Evolutionary conservation across 2,113 vertebrate species (phyloP), one percentile per base, ranked within the genome.

Genomic region (Gobius niger): DNA sequence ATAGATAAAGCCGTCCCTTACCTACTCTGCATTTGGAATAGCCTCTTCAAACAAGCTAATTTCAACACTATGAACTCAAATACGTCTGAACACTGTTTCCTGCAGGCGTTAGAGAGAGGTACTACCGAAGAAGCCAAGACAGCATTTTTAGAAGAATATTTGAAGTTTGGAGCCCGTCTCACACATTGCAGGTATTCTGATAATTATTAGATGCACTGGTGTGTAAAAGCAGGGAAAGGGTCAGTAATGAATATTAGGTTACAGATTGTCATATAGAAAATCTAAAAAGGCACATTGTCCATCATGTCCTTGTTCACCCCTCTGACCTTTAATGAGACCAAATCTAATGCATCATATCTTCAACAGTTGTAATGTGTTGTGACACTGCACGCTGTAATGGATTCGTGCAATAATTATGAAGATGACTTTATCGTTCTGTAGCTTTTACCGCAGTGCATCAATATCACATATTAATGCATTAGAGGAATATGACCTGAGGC

Each of bases 1-100:
- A 73, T 65, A 76, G 76, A 84, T 78, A 72, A 83, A 84, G 72
- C 19, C 73, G 77, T 80, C 49, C 65, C 51, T 69, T 47, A 62
- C 73, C 69, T 69, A 82, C 73, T 73, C 86, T 80, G 65, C 71
- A 83, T 84, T 72, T 76, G 65, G 65, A 78, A 79, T 70, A 75
- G 59, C 70, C 68, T 67, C 82, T 80, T 89, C 82, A 83, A 86
- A 88, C 75, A 54, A 63, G 47, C 70, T 88, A 74, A 85, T 89
- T 88, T 72, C 72, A 78, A 83, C 16, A 42, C 72, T 59, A 73
- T 65, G 52, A 80, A 82, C 3, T 68, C 81, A 89, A 88, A 87
- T 87, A 73, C 70, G 73, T 81, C 75, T 85, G 76, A 85, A 77
- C 69, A 71, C 70, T 64, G 18, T 69, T 74, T 72, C 78, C 75